Evolutionary conservation across 2,888 invertebrate species (phyloP), one percentile per base, ranked within the genome.

Genomic region (Steromphala cineraria): DNA sequence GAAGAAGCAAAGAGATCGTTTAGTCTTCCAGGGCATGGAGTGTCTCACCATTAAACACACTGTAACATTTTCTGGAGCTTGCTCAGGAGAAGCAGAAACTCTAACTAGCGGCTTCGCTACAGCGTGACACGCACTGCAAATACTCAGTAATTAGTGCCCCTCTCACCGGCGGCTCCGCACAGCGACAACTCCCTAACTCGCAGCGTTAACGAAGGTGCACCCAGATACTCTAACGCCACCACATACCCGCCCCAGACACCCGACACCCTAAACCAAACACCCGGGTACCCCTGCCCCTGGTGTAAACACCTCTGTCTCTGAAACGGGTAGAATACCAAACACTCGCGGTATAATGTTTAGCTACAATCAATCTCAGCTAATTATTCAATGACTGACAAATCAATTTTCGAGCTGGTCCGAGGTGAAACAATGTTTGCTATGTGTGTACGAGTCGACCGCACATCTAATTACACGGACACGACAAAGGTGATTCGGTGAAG

Each of bases 101-200:
- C 62, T 62, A 62, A 62, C 62, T 62, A 62, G 62, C 62, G 62
- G 62, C 62, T 15, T 62, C 62, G 62, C 62, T 62, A 62, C 62
- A 62, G 28, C 62, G 24, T 62, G 24, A 24, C 62, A 62, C 62
- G 62, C 24, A 24, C 62, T 28, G 62, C 28, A 24, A 62, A 62
- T 28, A 62, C 62, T 15, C 28, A 24, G 62, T 62, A 62, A 62
- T 62, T 62, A 62, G 62, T 62, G 28, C 62, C 28, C 62, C 62
- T 62, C 62, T 28, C 62, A 28, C 62, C 28, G 62, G 28, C 62
- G 24, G 62, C 62, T 62, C 62, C 62, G 28, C 28, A 28, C 28
- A 5, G 62, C 62, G 62, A 62, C 62, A 62, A 62, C 62, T 62
- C 62, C 62, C 62, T 62, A 62, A 62, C 62, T 62, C 28, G 5